Base-by-base conservation (phyloP, 2,888 invertebrate genomes). In the Idaea dimidiata region DNA sequence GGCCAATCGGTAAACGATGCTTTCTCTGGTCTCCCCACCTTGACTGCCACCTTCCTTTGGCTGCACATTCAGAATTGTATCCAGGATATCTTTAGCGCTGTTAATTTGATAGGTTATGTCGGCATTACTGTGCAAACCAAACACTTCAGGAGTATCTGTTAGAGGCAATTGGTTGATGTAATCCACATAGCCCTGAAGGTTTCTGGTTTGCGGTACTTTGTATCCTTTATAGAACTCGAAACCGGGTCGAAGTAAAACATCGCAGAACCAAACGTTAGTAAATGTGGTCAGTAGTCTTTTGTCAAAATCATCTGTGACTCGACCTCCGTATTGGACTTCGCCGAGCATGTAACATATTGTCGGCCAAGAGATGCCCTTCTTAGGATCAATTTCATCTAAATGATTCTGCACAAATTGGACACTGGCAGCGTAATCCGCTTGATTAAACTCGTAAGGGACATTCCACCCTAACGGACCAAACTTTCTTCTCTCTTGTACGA, bases 31-130 rank as follows among this genome's bases (percentile, higher is more conserved):
- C 91, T 99, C 99, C 0, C 98, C 98, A 0, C 97, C 97, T 66
- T 96, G 96, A 17, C 95, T 95, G 0, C 97, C 97, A 6, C 98
- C 97, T 91, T 99, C 98, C 82, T 99, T 99, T 0, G 99, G 99
- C 81, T 99, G 99, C n/a, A 99, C 99, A 82, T 95, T 98, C 56
- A 99, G 93, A 76, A 99, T 98, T 0, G 98, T 98, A 80, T 98
- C 97, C 77, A 99, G 93, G 80, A 99, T 98, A 71, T 95, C 97
- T 89, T 97, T 97, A 31, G 98, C 98, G 58, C 98, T 98, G 82
- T 99, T 99, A 68, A 99, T 99, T 89, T 99, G 98, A 88, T 99
- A 99, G 76, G 99, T 99, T 70, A 99, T 99, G 82, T 99, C 99
- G 60, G 99, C 99, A 88, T 99, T 99, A 7, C 96, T 94, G 86